Evolutionary conservation across 2,888 invertebrate genomes (phyloP).

Genomic region (Athalia cordata): DNA sequence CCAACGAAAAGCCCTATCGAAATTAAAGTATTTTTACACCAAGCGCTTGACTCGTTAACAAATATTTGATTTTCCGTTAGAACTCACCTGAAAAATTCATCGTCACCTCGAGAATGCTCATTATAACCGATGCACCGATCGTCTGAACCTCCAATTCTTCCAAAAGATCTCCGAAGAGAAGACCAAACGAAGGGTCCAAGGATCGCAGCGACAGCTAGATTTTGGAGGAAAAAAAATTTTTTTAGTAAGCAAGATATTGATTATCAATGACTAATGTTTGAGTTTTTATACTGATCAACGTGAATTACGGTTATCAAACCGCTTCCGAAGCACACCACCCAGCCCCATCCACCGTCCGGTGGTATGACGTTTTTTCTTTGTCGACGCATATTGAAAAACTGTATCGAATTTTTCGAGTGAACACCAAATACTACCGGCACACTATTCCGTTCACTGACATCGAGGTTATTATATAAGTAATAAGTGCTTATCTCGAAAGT

Average conservation of each 20-base stretch:
- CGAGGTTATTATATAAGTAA: too few relatives aligned
- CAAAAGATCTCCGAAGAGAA: slow-evolving; percentile 85
- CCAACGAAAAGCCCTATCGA: slow-evolving; percentile 80
- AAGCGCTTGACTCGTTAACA: not conserved
- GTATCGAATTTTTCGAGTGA: not conserved
- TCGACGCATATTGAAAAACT: not conserved
- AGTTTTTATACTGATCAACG: not conserved
- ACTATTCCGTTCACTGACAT: too few relatives aligned
- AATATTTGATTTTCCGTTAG: slow-evolving; percentile 27
- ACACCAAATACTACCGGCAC: not conserved
- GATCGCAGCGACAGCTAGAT: slow-evolving; percentile 84
- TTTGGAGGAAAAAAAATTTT: slow-evolving; percentile 64
- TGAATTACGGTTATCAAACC: slow-evolving; percentile 86
- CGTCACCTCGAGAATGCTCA: slow-evolving; percentile 85
- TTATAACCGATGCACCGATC: slow-evolving; percentile 84
- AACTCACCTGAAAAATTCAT: slow-evolving; percentile 82
- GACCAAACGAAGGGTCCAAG: slow-evolving; percentile 87
- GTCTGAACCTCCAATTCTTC: slow-evolving; percentile 83
- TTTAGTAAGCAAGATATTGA: not conserved
- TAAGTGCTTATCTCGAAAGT: too few relatives aligned
- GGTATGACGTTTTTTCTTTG: slow-evolving; percentile 72
- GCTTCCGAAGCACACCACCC: slow-evolving; percentile 89
- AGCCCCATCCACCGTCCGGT: slow-evolving; percentile 91
- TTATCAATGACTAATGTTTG: not conserved
- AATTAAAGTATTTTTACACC: not conserved